Conservation (phyloP, 1,140 invertebrate species). For the Vollenhovia emeryi region DNA sequence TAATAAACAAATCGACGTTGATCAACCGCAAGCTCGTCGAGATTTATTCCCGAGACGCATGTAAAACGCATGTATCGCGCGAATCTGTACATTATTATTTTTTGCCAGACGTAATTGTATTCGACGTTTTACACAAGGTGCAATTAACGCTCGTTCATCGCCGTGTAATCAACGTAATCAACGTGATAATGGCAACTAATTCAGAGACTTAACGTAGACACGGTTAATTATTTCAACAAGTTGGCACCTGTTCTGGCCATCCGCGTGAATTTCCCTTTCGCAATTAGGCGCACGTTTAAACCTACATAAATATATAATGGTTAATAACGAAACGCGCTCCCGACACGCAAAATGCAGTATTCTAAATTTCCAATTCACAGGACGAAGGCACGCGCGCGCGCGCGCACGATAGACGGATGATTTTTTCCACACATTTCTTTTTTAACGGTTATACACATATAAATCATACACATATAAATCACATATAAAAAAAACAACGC, state of each 20-base stretch:
- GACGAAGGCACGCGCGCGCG: not conserved
- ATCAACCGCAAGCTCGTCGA: constrained; percentile 18
- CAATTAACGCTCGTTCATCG: constrained; percentile 29
- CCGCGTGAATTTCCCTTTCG: not conserved
- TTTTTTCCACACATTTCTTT: not conserved
- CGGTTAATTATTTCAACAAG: constrained; percentile 20
- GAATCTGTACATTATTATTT: not conserved
- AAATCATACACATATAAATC: too few species aligned
- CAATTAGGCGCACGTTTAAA: not conserved
- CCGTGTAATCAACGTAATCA: not conserved
- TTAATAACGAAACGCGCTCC: not conserved
- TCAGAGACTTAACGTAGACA: not conserved
- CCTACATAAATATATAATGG: constrained; percentile 22
- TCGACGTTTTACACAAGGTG: not conserved
- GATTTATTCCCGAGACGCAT: not conserved
- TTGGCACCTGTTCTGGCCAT: not conserved
- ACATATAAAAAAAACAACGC: constrained; percentile 43
- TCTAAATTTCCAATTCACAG: not conserved
- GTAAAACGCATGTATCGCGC: not conserved
- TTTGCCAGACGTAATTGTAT: not conserved
- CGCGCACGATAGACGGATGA: not conserved
- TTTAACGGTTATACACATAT: not conserved
- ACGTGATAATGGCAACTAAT: constrained; percentile 17
- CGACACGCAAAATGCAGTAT: not conserved
- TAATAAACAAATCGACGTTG: constrained; percentile 1